Evolutionary conservation across 2,113 vertebrate genomes (phyloP), one percentile per base, ranked within the genome.

Genomic region (Rhinogobius similis): DNA sequence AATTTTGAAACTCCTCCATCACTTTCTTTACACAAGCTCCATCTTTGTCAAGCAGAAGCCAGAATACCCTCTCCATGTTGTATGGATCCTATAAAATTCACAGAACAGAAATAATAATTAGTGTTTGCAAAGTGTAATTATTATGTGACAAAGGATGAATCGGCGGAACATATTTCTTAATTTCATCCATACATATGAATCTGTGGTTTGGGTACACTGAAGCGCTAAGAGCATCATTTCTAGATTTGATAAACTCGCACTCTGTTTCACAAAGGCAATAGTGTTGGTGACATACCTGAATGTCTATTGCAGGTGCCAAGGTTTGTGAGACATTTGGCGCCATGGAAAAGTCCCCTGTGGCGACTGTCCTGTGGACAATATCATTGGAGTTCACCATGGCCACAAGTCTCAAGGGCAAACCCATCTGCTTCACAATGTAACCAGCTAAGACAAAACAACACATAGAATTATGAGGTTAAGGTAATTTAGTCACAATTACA

Each of bases 61-160:
- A 98, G 76, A 98, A 94, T 67, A 98, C 87, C 64, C 97, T 93
- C 90, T 99, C 97, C 94, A 98, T 82, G 58, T 98, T 99, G 87
- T 98, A 98, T 0, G 97, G 96, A 32, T 97, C 95, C 97, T 98
- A 59, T 1, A 62, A 16, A 32, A 8, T 61, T 67, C 12, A 52
- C 44, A 62, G 18, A 20, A 59, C 21, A 75, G 6, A 9, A 39
- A n/a, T n/a, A 27, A 29, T 11, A 21, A 10, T 6, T 58, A n/a
- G 43, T 44, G 13, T 44, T 44, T 44, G 4, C 13, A 1, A 44
- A 44, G 14, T 32, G 6, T 32, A 32, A 32, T 32, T 4, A 2
- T 32, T 32, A 44, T 41, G 10, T 41, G 10, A 3, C 39, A 41
- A 41, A 12, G 10, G 1, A 13, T 32, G 2, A 41, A 10, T 41